Evolutionary conservation across 2,888 invertebrate genomes (phyloP).

Genomic region (Ectemnius continuus): DNA sequence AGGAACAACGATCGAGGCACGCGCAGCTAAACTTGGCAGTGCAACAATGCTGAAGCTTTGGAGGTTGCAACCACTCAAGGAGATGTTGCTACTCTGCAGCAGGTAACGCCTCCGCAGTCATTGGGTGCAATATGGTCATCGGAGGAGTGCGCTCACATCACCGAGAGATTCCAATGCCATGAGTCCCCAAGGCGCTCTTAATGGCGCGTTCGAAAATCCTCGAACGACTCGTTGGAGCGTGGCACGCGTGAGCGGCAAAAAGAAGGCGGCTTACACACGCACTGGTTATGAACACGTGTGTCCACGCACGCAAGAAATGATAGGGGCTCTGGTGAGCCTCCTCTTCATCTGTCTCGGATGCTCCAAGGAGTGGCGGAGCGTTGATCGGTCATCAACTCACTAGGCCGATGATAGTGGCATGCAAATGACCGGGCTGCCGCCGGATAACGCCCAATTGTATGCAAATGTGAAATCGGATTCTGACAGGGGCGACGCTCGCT

Average conservation of each 20-base stretch:
- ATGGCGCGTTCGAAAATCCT: slow-evolving; percentile 8
- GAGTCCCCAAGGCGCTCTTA: slow-evolving; percentile 3
- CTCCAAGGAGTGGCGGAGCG: neutral
- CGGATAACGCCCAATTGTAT: slow-evolving; percentile 66
- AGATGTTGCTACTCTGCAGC: neutral
- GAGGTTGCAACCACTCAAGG: no score
- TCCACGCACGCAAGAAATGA: no score
- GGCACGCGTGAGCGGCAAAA: neutral
- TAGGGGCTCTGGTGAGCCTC: no score
- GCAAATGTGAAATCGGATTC: slow-evolving; percentile 63
- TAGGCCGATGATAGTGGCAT: slow-evolving; percentile 50
- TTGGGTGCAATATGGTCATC: no score
- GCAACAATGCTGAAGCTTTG: no score
- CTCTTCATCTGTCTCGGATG: slow-evolving; percentile 1
- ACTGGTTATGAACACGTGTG: neutral
- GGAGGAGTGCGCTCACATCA: no score
- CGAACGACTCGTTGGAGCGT: neutral
- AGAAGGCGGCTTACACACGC: slow-evolving; percentile 3
- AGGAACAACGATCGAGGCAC: no score
- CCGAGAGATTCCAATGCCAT: neutral
- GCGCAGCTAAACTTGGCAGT: no score
- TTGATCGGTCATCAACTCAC: slow-evolving; percentile 39
- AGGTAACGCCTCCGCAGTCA: no score
- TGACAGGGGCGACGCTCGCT: slow-evolving; percentile 42
- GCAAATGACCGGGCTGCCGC: slow-evolving; percentile 53